A percentile compares a stretch with the other conserved stretches of the same genome.
Evolutionary conservation across 2,888 invertebrate genomes (phyloP).

Genomic region (Stegophylla sp.): DNA sequence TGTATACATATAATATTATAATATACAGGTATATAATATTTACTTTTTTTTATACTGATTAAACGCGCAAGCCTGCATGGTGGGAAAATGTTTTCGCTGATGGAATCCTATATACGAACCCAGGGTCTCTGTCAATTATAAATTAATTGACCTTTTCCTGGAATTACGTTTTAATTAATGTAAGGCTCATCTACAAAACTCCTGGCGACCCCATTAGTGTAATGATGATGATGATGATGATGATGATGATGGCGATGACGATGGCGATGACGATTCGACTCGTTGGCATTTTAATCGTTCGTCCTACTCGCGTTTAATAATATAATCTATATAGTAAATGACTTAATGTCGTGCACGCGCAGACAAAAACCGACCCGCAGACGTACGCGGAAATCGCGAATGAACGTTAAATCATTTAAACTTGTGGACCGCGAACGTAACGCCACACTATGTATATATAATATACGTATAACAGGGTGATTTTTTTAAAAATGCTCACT

Average conservation of each 20-base stretch:
- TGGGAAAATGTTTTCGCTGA: conserved; percentile 44
- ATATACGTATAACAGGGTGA: too few species aligned
- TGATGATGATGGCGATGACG: background rate
- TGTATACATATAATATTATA: too few species aligned
- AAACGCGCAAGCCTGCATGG: background rate
- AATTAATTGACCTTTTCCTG: conserved; percentile 57
- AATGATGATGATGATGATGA: conserved; percentile 11
- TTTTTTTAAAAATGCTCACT: too few species aligned
- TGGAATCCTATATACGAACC: conserved; percentile 13
- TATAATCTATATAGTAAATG: too few species aligned
- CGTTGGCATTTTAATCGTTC: conserved; percentile 22
- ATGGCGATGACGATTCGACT: background rate
- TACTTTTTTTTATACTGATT: too few species aligned
- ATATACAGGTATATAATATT: too few species aligned
- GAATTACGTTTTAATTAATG: conserved; percentile 51
- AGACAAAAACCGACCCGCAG: too few species aligned
- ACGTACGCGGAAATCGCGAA: too few species aligned
- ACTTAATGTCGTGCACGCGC: too few species aligned
- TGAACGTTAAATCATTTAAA: too few species aligned
- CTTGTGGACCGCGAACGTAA: too few species aligned
- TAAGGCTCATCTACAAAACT: conserved; percentile 24
- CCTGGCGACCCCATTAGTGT: conserved; percentile 13
- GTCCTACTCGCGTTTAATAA: conserved; percentile 4
- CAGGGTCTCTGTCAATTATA: conserved; percentile 32
- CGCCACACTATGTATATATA: too few species aligned